Conservation (phyloP, 2,888 invertebrate genomes). For the Craniophora ligustri region DNA sequence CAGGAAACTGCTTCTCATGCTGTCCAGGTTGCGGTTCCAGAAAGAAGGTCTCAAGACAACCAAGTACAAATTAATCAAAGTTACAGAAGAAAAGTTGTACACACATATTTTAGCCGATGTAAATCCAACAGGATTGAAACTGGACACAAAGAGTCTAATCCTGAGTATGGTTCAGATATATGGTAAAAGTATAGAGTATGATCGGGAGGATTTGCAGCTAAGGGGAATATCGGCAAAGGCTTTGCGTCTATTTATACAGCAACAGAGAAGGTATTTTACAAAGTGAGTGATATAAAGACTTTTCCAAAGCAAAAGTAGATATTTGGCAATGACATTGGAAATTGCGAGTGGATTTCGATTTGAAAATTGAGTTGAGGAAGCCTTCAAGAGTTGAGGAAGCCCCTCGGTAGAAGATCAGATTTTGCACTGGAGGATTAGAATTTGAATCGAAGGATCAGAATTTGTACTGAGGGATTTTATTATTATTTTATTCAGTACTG, state of each 20-base stretch:
- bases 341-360: too few species aligned
- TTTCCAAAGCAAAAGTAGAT: too few species aligned
- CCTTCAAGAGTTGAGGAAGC: too few species aligned
- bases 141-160: slow-evolving; percentile 27
- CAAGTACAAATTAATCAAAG: slow-evolving; percentile 90
- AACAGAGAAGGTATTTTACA: neutral
- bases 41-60: slow-evolving; percentile 94
- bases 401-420: too few species aligned
- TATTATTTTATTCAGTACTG: too few species aligned
- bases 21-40: slow-evolving; percentile 92
- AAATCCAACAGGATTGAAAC: slow-evolving; percentile 62
- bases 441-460: too few species aligned
- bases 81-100: slow-evolving; percentile 90
- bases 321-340: too few species aligned
- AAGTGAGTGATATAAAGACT: too few species aligned
- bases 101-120: slow-evolving; percentile 93
- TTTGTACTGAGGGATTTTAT: too few species aligned
- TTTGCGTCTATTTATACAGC: neutral
- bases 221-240: neutral
- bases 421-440: too few species aligned
- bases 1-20: slow-evolving; percentile 92
- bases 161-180: slow-evolving; percentile 3
- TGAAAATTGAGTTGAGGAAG: too few species aligned
- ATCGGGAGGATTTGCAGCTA: neutral
- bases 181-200: slow-evolving; percentile 7